Evolutionary conservation across 2,113 vertebrate genomes (phyloP).

Genomic region (Chrysemys picta): DNA sequence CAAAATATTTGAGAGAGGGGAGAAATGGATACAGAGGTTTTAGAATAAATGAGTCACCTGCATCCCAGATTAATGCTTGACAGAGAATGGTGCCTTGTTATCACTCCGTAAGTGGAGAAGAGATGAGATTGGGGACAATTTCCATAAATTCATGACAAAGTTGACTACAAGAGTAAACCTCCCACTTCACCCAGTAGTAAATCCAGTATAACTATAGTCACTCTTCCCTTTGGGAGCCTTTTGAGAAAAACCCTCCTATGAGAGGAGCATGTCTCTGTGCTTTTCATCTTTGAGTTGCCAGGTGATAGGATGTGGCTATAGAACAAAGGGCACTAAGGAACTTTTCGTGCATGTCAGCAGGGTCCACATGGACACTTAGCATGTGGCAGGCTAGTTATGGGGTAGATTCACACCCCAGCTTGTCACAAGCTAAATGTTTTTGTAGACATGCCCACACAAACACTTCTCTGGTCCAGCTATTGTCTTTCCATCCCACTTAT

Average conservation of each 20-base stretch:
- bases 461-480: not conserved
- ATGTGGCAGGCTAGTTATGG: not conserved
- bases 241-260: slow-evolving; percentile 63
- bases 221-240: slow-evolving; percentile 63
- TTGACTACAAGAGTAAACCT: slow-evolving; percentile 46
- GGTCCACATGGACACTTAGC: not conserved
- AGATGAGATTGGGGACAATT: slow-evolving; percentile 52
- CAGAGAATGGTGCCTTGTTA: slow-evolving; percentile 63
- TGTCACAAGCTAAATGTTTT: not conserved
- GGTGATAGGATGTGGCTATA: slow-evolving; percentile 70
- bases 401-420: not conserved
- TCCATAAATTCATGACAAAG: slow-evolving; percentile 14
- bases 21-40: slow-evolving; percentile 46
- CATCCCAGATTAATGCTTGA: slow-evolving; percentile 49
- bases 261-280: slow-evolving; percentile 56
- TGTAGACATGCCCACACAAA: not conserved
- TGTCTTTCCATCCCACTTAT: not conserved
- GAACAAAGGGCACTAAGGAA: slow-evolving; percentile 35
- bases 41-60: slow-evolving; percentile 53
- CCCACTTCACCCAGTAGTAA: not conserved
- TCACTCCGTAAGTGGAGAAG: slow-evolving; percentile 21
- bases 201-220: slow-evolving; percentile 27
- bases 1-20: not conserved
- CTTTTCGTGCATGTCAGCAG: not conserved
- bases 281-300: slow-evolving; percentile 70